phyloP scores from a whole-genome alignment of 2,113 vertebrate genomes.

The Ondatra zibethicus region DNA sequence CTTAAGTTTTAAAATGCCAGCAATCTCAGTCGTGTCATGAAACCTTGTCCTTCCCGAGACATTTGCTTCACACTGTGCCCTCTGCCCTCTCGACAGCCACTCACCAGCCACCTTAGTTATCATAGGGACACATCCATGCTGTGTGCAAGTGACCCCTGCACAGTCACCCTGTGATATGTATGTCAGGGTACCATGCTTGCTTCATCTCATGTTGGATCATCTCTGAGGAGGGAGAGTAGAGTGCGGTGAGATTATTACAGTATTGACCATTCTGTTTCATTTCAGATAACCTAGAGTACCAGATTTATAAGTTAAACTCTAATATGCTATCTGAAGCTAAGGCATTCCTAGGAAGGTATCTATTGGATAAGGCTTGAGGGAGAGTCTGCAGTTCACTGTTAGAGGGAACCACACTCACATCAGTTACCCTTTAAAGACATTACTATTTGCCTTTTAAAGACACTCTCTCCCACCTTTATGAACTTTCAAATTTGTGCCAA shows the following conservation, averaged over 20 bases:
- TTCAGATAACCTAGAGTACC: background rate
- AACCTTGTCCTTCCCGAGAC: background rate
- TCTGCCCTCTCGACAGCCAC: background rate
- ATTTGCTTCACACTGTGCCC: accelerated
- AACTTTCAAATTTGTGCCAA: background rate
- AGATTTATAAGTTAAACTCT: background rate
- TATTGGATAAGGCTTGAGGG: background rate
- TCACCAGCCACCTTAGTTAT: too few relatives aligned
- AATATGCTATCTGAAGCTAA: background rate
- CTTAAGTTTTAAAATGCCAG: background rate
- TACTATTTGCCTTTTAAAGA: background rate
- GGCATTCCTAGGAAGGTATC: background rate
- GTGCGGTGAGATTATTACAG: background rate
- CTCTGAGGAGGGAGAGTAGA: too few relatives aligned
- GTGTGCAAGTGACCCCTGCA: background rate
- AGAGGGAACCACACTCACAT: background rate
- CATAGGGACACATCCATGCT: background rate
- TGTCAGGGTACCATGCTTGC: background rate
- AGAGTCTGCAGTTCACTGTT: background rate
- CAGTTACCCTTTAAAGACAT: background rate
- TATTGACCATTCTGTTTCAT: background rate
- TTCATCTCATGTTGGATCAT: background rate
- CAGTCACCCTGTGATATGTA: background rate
- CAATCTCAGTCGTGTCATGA: background rate
- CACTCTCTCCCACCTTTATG: background rate